Evolutionary conservation across 2,113 vertebrate species (phyloP).

Genomic region (Phainopepla nitens): DNA sequence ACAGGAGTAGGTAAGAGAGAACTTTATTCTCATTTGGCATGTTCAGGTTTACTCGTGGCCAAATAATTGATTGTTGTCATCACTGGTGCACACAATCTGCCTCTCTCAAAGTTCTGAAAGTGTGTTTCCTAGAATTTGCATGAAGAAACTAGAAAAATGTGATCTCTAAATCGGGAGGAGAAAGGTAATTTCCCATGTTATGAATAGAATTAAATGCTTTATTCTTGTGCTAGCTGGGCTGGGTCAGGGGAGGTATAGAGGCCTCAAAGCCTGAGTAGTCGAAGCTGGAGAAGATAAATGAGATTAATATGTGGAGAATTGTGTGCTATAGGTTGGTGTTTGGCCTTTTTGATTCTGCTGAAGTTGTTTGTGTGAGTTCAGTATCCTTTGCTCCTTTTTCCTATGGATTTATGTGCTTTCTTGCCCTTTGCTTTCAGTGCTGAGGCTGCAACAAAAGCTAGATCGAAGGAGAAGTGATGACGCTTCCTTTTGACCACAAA

Average conservation of each 20-base stretch:
- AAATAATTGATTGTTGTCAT: neutral
- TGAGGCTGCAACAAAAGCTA: neutral
- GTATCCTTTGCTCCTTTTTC: neutral
- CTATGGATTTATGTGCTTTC: neutral
- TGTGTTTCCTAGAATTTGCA: neutral
- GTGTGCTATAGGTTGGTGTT: neutral
- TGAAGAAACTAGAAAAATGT: neutral
- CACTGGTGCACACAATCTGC: neutral
- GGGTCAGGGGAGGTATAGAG: rapidly evolving
- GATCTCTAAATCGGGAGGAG: neutral
- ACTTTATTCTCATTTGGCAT: neutral
- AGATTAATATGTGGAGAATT: neutral
- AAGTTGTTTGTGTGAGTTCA: neutral
- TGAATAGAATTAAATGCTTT: neutral
- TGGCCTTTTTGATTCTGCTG: neutral
- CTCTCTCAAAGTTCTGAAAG: neutral
- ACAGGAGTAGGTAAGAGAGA: neutral
- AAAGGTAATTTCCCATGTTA: neutral
- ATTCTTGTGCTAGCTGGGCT: neutral
- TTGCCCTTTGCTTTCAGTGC: neutral
- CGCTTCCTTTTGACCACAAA: neutral
- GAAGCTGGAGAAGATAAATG: neutral
- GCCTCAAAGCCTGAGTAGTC: neutral
- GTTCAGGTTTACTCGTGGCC: neutral
- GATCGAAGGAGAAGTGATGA: neutral